Evolutionary conservation across 2,113 vertebrate species (phyloP), one percentile per base, ranked within the genome.

Genomic region (Cryptoleucopteryx plumbea): DNA sequence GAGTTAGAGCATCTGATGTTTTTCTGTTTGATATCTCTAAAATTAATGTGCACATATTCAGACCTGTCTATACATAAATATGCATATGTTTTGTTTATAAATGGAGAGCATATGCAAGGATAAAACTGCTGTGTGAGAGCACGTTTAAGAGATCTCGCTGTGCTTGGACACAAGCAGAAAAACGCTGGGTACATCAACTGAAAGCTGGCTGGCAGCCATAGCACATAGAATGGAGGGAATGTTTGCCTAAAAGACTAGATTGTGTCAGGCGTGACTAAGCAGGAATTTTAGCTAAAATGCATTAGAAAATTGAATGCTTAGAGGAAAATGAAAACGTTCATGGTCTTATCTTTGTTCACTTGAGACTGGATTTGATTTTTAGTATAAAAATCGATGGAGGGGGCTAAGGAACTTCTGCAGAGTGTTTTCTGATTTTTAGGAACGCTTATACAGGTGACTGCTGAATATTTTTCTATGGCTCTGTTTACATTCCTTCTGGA

Each of bases 211-310:
- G 25, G 6, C 68, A 94, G 97, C 93, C 97, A 83, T 0, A 6
- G 67, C 65, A 17, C 92, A 65, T 12, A 82, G 95, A 86, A 56
- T 47, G 55, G 92, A 48, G 82, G 68, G 70, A 85, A 92, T 85
- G 67, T 90, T 43, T 63, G 92, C 85, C 86, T 82, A 83, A 90
- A 82, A 87, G 95, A 82, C 70, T 91, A 75, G 94, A 93, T 82
- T 82, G 96, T 96, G 95, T 92, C 87, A 82, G 91, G 95, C 65
- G 13, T 96, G 97, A 97, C 87, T 74, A 82, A 93, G 96, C 94
- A 93, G 97, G 97, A 96, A 94, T 96, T 93, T 93, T 26, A 85
- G 95, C 73, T 34, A 6, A 74, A 95, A 93, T 83, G 68, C 5
- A 15, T 77, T 90, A 82, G 86, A 91, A 92, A 79, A 94, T 77